A percentile compares a stretch with the other conserved stretches of the same genome.
These are phyloP conservation scores for Tenthredo livida DNA, from an alignment of 2,888 invertebrate genomes.

Conservation along the genomic window DNA sequence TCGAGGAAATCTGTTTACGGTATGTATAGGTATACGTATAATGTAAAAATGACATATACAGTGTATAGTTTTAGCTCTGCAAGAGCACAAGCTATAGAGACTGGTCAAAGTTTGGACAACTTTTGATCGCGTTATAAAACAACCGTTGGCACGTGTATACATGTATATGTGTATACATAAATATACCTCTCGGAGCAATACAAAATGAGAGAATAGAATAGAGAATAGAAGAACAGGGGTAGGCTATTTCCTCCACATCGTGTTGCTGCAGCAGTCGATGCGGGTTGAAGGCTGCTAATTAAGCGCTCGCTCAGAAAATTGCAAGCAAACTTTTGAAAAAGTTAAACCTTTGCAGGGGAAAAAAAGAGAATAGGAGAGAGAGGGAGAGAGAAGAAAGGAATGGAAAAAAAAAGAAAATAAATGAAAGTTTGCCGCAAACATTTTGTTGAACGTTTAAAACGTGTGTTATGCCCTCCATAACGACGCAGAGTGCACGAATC, in stretches of 20 bases:
- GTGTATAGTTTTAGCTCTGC: not conserved
- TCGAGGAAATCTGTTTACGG: not conserved
- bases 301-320: not conserved
- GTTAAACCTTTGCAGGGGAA: not conserved
- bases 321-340: constrained; percentile 2
- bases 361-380: not conserved
- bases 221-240: not conserved
- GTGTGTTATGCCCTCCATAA: not conserved
- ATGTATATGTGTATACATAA: too few relatives aligned
- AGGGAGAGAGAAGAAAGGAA: not conserved
- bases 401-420: not conserved
- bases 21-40: not conserved
- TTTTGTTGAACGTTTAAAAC: constrained; percentile 6
- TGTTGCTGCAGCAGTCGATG: not conserved
- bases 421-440: not conserved
- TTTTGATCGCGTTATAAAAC: constrained; percentile 21
- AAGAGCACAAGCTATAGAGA: not conserved
- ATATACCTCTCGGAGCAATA: too few relatives aligned
- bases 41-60: not conserved
- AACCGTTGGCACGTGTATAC: not conserved
- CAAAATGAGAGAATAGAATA: not conserved
- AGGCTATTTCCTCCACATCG: not conserved
- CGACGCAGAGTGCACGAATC: not conserved
- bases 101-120: constrained; percentile 15
- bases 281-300: not conserved